These are phyloP conservation scores for Clivina fossor DNA, from an alignment of 2,888 invertebrate genomes.

Conservation along the genomic window DNA sequence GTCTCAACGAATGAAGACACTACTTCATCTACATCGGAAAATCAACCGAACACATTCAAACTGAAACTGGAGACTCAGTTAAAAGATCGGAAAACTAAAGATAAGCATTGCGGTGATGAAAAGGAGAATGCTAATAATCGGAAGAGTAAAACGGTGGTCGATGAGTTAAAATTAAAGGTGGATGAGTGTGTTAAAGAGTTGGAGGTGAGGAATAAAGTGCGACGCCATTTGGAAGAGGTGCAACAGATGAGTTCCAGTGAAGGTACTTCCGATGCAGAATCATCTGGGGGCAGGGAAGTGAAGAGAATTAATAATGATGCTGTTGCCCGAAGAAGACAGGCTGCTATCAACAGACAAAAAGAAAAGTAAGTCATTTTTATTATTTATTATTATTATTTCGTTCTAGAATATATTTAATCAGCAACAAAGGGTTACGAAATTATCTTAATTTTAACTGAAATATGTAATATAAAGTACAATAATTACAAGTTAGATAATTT, in stretches of 20 bases:
- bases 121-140: slow-evolving; percentile 29
- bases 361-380: slow-evolving; percentile 55
- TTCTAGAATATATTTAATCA: slow-evolving; percentile 29
- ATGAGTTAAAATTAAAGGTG: slow-evolving; percentile 15
- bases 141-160: slow-evolving; percentile 7
- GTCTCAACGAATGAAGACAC: slow-evolving; percentile 52
- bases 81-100: slow-evolving; percentile 15
- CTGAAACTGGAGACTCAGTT: slow-evolving; percentile 23
- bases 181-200: slow-evolving; percentile 20
- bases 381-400: slow-evolving; percentile 23
- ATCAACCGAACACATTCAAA: slow-evolving; percentile 12
- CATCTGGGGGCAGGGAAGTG: slow-evolving; percentile 66
- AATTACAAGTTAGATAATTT: too few relatives aligned
- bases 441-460: too few relatives aligned
- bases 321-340: slow-evolving; percentile 52
- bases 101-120: slow-evolving; percentile 21
- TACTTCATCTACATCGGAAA: slow-evolving; percentile 48
- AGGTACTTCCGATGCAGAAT: slow-evolving; percentile 59
- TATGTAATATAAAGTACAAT: too few relatives aligned
- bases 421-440: neutral
- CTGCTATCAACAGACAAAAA: slow-evolving; percentile 47
- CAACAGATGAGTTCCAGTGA: slow-evolving; percentile 32
- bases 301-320: slow-evolving; percentile 59
- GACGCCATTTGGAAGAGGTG: slow-evolving; percentile 27
- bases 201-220: slow-evolving; percentile 19